Conservation (phyloP, 1,140 invertebrate genomes). For the Carposina sasakii region DNA sequence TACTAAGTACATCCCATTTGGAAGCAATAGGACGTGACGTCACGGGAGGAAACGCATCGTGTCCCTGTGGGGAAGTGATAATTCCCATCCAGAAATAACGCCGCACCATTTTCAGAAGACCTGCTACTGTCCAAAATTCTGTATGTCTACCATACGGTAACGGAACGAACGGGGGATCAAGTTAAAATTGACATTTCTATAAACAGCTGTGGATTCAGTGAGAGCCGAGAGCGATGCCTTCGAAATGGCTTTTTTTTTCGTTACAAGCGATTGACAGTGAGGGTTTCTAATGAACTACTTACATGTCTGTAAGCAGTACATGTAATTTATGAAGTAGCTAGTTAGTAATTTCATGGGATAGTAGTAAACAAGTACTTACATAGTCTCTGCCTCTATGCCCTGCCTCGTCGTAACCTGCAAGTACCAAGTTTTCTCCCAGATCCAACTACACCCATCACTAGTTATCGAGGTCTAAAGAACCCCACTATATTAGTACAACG, state of each 20-base stretch:
- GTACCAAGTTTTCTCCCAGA: too few relatives aligned
- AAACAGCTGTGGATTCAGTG: slow-evolving; percentile 61
- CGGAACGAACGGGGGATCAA: slow-evolving; percentile 18
- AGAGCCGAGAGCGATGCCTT: slow-evolving; percentile 43
- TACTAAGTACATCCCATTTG: too few relatives aligned
- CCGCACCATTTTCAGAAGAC: slow-evolving; percentile 19
- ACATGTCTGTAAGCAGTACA: too few relatives aligned
- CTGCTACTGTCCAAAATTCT: slow-evolving; percentile 8
- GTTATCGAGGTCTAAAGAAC: too few relatives aligned
- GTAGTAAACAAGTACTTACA: too few relatives aligned
- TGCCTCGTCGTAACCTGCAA: too few relatives aligned
- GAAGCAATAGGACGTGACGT: slow-evolving; percentile 49
- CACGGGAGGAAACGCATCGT: slow-evolving; percentile 51
- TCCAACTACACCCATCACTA: too few relatives aligned
- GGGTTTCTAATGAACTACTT: slow-evolving; percentile 13
- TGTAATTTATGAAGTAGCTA: too few relatives aligned
- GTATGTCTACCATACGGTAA: neutral
- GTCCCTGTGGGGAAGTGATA: slow-evolving; percentile 52
- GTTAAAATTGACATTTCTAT: slow-evolving; percentile 40
- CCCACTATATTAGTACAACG: too few relatives aligned
- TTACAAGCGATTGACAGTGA: slow-evolving; percentile 18
- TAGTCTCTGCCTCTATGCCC: too few relatives aligned
- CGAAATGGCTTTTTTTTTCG: slow-evolving; percentile 33
- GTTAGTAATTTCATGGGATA: too few relatives aligned
- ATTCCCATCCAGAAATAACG: slow-evolving; percentile 61